These are phyloP conservation scores for Phorcus lineatus DNA, from an alignment of 2,888 invertebrate genomes.

Conservation along the genomic window DNA sequence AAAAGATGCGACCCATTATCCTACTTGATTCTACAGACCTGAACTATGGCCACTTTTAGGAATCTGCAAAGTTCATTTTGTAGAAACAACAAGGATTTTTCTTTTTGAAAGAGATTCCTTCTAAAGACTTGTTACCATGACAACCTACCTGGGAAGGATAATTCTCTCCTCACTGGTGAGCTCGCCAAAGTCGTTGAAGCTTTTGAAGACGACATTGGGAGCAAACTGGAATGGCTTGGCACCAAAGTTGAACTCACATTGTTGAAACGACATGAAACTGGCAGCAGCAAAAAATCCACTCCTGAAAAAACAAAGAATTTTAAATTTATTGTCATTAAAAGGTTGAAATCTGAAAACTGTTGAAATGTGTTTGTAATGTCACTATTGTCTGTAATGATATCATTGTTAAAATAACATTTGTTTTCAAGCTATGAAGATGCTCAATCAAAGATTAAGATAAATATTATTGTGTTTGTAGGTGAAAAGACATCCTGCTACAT, in stretches of 20 bases:
- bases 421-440: too few species aligned
- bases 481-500: too few species aligned
- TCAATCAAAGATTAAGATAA: too few species aligned
- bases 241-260: slow-evolving; percentile 95
- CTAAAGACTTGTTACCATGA: not conserved
- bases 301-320: slow-evolving; percentile 76
- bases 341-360: too few species aligned
- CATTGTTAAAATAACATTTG: too few species aligned
- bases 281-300: slow-evolving; percentile 95
- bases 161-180: slow-evolving; percentile 87
- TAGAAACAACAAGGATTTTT: not conserved
- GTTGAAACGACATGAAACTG: slow-evolving; percentile 97
- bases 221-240: slow-evolving; percentile 86
- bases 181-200: slow-evolving; percentile 87
- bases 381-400: too few species aligned
- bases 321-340: too few species aligned
- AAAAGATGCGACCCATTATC: too few species aligned
- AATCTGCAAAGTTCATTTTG: not conserved
- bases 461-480: too few species aligned
- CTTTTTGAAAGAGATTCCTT: not conserved
- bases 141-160: slow-evolving; percentile 83
- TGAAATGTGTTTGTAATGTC: too few species aligned
- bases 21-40: too few species aligned
- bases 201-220: slow-evolving; percentile 80
- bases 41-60: too few species aligned